phyloP scores from a whole-genome alignment of 2,113 vertebrate species.

The Nesoenas mayeri region DNA sequence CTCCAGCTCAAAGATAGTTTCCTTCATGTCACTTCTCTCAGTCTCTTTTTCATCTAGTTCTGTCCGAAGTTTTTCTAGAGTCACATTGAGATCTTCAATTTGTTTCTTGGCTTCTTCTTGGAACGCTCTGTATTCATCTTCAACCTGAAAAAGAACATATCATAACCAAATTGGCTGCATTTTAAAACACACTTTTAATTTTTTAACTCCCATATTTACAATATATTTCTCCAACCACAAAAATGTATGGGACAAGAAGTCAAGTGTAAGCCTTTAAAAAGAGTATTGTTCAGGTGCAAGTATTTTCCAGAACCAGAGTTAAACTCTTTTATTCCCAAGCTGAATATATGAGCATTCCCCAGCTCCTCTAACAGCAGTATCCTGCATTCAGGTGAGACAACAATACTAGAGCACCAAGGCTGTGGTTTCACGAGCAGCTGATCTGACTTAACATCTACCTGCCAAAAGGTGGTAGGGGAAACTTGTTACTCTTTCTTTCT shows the following conservation, averaged over 20 bases:
- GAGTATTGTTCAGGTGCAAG: neutral
- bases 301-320: neutral
- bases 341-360: neutral
- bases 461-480: neutral
- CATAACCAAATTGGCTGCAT: neutral
- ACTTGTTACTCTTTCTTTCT: neutral
- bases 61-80: slow-evolving; percentile 84
- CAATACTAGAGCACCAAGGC: neutral
- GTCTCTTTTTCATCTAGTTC: slow-evolving; percentile 92
- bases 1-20: slow-evolving; percentile 95
- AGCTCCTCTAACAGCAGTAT: neutral
- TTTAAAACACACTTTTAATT: neutral
- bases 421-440: neutral
- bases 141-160: slow-evolving; percentile 72
- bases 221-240: neutral
- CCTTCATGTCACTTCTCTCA: slow-evolving; percentile 93
- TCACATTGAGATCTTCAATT: slow-evolving; percentile 84
- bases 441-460: neutral
- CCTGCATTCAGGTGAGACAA: neutral
- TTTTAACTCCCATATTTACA: neutral
- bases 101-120: slow-evolving; percentile 90
- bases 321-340: neutral
- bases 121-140: slow-evolving; percentile 87
- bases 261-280: neutral
- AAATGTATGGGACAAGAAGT: neutral